Evolutionary conservation across 1,140 invertebrate species (phyloP).

Genomic region (Tribolium madens): DNA sequence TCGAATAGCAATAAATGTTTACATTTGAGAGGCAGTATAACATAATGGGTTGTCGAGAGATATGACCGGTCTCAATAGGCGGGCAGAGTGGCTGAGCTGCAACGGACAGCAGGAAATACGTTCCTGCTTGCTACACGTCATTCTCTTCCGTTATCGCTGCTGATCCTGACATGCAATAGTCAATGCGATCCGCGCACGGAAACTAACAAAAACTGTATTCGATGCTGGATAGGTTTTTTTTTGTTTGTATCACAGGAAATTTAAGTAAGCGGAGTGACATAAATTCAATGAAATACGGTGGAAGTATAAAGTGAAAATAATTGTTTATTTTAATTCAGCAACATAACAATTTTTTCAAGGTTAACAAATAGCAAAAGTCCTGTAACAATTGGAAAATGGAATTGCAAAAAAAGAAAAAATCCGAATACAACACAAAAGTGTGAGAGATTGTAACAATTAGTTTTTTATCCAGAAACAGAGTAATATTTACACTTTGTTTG

Average conservation of each 20-base stretch:
- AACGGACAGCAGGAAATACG: slow-evolving; percentile 57
- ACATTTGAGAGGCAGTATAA: slow-evolving; percentile 56
- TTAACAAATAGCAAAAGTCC: too few species aligned
- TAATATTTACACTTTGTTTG: too few species aligned
- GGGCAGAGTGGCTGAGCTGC: slow-evolving; percentile 49
- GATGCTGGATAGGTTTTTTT: slow-evolving; percentile 14
- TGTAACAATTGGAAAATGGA: too few species aligned
- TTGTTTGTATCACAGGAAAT: slow-evolving; percentile 31
- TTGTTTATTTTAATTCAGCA: neutral
- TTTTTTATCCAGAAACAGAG: too few species aligned
- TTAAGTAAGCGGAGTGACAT: neutral
- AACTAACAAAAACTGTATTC: slow-evolving; percentile 35
- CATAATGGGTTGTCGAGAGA: slow-evolving; percentile 58
- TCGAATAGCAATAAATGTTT: slow-evolving; percentile 58
- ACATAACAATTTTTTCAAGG: neutral
- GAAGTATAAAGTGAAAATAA: neutral
- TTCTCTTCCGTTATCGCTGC: slow-evolving; percentile 46
- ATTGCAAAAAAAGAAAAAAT: too few species aligned
- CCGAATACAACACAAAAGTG: too few species aligned
- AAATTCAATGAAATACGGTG: neutral
- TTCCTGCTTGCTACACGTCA: slow-evolving; percentile 54
- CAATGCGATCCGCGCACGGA: slow-evolving; percentile 40
- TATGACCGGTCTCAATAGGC: slow-evolving; percentile 54
- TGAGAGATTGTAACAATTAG: too few species aligned
- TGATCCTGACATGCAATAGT: slow-evolving; percentile 50